Conservation (phyloP, 2,113 vertebrate species). For the Eulacestoma nigropectus region DNA sequence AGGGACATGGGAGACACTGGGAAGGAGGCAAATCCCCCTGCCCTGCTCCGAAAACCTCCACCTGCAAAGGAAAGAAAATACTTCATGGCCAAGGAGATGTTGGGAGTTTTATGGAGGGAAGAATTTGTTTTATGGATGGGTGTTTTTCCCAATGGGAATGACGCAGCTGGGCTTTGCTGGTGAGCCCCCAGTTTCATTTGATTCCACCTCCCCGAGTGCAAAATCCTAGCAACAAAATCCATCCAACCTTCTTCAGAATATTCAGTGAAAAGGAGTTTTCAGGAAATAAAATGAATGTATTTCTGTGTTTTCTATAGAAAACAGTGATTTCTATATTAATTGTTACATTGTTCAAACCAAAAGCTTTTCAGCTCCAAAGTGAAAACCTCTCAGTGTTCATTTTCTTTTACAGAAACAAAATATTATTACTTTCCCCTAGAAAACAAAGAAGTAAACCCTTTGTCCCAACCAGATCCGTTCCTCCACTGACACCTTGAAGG, state of each 20-base stretch:
- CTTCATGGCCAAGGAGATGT: rapidly evolving
- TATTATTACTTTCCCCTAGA: neutral
- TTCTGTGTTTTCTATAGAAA: neutral
- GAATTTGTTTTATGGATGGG: neutral
- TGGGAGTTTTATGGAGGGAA: neutral
- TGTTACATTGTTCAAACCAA: neutral
- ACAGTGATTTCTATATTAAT: neutral
- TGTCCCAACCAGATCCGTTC: neutral
- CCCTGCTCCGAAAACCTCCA: neutral
- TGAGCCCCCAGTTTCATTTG: neutral
- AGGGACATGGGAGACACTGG: rapidly evolving
- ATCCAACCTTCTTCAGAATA: neutral
- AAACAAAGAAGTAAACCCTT: neutral
- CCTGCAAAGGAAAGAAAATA: neutral
- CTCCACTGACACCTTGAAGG: neutral
- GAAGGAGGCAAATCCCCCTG: neutral
- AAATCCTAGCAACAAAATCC: neutral
- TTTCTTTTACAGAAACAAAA: neutral
- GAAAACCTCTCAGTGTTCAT: neutral
- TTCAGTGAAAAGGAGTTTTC: neutral
- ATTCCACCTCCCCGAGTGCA: neutral
- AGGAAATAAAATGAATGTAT: neutral
- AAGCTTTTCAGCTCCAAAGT: neutral
- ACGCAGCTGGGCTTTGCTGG: neutral
- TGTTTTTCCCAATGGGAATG: neutral